Conservation (phyloP, 1,140 invertebrate genomes). For the Drosophila virilis region DNA sequence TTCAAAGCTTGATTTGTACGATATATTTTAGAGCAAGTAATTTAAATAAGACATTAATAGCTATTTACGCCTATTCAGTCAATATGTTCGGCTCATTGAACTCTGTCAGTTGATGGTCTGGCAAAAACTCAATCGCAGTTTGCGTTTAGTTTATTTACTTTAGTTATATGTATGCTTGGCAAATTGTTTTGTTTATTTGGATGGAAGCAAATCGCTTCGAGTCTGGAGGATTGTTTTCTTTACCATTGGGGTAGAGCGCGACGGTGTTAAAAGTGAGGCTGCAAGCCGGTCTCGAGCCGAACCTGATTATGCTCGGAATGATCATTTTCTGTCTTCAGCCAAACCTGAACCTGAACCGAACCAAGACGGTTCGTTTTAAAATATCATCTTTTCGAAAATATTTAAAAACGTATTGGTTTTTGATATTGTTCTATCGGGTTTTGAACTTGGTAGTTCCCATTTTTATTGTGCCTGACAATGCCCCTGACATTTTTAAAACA, state of each 20-base stretch:
- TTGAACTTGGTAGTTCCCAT: background rate
- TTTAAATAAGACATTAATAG: no score
- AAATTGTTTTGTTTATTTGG: constrained; percentile 33
- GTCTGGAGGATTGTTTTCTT: constrained; percentile 32
- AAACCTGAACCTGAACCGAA: no score
- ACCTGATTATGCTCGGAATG: no score
- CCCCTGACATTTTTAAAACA: constrained; percentile 35
- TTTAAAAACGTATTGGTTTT: no score
- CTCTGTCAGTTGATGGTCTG: background rate
- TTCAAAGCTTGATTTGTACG: constrained; percentile 8
- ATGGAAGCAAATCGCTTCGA: constrained; percentile 3
- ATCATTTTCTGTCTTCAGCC: no score
- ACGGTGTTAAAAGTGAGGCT: background rate
- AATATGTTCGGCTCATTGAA: constrained; percentile 29
- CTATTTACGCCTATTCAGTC: background rate
- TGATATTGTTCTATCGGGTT: no score
- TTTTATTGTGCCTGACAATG: background rate
- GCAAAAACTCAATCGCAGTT: background rate
- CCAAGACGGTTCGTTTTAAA: no score
- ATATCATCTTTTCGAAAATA: no score
- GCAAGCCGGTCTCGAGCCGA: no score
- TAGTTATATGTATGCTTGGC: constrained; percentile 12
- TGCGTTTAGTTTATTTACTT: constrained; percentile 36
- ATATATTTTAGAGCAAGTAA: background rate
- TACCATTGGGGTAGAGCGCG: background rate